Conservation (phyloP, 2,113 vertebrate species). For the Agelaius phoeniceus region DNA sequence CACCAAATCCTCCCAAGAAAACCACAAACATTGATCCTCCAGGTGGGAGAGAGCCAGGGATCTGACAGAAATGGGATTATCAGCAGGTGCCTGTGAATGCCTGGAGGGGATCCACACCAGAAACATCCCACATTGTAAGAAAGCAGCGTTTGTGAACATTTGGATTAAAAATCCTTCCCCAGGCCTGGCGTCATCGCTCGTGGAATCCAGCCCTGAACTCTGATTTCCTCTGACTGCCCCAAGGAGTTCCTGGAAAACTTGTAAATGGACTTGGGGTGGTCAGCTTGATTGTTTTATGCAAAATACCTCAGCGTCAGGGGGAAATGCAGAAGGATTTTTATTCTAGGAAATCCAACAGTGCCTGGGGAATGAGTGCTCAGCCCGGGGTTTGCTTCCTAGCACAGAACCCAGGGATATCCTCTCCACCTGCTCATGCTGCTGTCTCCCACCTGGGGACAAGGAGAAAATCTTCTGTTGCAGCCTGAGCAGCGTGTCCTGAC, state of each 20-base stretch:
- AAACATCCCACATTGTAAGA: background rate
- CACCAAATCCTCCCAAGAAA: background rate
- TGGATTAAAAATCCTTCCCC: conserved; percentile 17
- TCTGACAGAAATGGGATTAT: background rate
- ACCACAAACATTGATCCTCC: background rate
- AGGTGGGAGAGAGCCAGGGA: background rate
- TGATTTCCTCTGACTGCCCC: background rate
- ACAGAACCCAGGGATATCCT: background rate
- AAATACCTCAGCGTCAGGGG: background rate
- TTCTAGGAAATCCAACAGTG: background rate
- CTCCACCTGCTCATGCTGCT: background rate
- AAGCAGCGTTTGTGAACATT: background rate
- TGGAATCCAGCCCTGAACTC: conserved; percentile 1
- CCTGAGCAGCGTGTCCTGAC: background rate
- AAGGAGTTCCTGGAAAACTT: background rate
- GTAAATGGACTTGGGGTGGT: background rate
- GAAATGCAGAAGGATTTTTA: background rate
- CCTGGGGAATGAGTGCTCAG: accelerated
- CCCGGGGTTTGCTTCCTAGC: background rate
- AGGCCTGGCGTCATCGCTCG: background rate
- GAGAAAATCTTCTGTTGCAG: background rate
- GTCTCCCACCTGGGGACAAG: background rate
- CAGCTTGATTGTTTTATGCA: background rate
- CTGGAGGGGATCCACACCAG: background rate
- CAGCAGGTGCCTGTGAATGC: background rate